Percentiles rank a stretch among this genome's conserved stretches.
These are phyloP conservation scores for Setipinna tenuifilis DNA, from an alignment of 2,797 vertebrate species.

Conservation along the genomic window DNA sequence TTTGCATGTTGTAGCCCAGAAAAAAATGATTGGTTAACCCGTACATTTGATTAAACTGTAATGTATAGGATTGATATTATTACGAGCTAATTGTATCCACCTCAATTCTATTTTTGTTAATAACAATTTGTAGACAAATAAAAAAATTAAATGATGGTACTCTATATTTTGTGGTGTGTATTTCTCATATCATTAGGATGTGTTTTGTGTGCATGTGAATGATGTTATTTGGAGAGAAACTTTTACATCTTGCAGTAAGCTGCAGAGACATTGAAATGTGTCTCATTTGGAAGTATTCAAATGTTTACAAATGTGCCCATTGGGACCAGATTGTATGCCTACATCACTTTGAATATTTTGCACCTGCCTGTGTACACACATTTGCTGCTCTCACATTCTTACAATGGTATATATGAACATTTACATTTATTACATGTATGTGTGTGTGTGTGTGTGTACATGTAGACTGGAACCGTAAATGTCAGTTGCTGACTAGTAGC, in stretches of 20 bases:
- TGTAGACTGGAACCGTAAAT: not conserved
- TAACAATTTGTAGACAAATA: conserved; percentile 14
- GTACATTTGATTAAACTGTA: not conserved
- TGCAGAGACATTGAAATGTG: not conserved
- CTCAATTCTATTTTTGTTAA: conserved; percentile 21
- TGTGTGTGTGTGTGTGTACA: conserved; percentile 23
- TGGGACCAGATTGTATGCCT: not conserved
- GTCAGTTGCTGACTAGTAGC: conserved; percentile 17
- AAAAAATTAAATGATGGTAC: not conserved
- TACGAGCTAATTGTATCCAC: not conserved
- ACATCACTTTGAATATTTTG: not conserved
- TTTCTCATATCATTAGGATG: not conserved
- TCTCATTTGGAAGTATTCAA: conserved; percentile 61
- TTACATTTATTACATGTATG: conserved; percentile 14
- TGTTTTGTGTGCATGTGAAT: not conserved
- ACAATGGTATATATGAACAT: no score
- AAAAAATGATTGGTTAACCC: not conserved
- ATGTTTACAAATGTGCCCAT: conserved; percentile 36
- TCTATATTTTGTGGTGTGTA: not conserved
- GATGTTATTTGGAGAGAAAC: not conserved
- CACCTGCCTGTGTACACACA: not conserved
- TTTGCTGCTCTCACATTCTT: not conserved
- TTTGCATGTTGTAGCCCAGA: not conserved
- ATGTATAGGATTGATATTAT: not conserved
- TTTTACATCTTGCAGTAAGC: not conserved